Evolutionary conservation across 2,113 vertebrate genomes (phyloP).

Genomic region (Xenopus borealis): DNA sequence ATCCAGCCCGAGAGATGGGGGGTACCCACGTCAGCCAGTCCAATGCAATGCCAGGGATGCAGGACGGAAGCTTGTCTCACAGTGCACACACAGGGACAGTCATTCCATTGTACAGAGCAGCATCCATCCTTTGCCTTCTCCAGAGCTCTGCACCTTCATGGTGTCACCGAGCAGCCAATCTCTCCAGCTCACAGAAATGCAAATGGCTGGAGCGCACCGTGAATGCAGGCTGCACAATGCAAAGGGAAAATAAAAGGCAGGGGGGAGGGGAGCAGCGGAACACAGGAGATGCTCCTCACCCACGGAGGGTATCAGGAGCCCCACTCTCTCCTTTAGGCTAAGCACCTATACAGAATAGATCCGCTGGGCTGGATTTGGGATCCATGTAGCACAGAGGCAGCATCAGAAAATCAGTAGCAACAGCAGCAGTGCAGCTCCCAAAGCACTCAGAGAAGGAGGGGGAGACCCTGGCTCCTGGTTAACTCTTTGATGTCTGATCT

Average conservation of each 20-base stretch:
- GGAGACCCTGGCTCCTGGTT: conserved; percentile 23
- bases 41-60: conserved; percentile 1
- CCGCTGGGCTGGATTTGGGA: not conserved
- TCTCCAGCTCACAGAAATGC: conserved; percentile 21
- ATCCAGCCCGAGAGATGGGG: conserved; percentile 24
- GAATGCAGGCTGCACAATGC: conserved; percentile 39
- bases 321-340: not conserved
- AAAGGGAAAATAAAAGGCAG: conserved; percentile 6
- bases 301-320: conserved; percentile 7
- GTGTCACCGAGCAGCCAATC: conserved; percentile 21
- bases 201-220: conserved; percentile 41
- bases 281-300: conserved; percentile 12
- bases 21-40: conserved; percentile 5
- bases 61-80: conserved; percentile 7
- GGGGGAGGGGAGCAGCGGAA: conserved; percentile 30
- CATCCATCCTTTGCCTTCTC: conserved; percentile 11
- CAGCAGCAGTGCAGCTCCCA: conserved; percentile 28
- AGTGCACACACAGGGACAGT: not conserved
- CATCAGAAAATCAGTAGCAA: conserved; percentile 16
- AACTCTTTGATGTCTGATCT: conserved; percentile 22
- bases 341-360: conserved; percentile 3
- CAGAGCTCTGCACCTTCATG: not conserved
- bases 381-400: not conserved
- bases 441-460: conserved; percentile 1
- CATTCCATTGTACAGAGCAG: conserved; percentile 5